Conservation (phyloP, 2,797 vertebrate genomes). For the Thamnophis elegans region DNA sequence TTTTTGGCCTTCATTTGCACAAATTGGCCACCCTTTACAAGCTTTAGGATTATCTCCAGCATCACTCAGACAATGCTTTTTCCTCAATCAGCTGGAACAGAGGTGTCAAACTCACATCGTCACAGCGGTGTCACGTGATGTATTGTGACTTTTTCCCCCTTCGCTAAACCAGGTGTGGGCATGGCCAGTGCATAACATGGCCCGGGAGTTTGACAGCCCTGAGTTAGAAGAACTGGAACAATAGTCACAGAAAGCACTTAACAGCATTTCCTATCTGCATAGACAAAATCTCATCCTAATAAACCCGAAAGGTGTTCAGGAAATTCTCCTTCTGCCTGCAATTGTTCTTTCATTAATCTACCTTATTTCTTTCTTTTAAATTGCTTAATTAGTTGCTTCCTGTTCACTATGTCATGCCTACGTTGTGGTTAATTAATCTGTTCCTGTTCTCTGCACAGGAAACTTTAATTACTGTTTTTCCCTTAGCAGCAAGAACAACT, state of each 20-base stretch:
- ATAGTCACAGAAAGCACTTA: not conserved
- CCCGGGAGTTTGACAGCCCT: no score
- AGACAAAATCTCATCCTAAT: not conserved
- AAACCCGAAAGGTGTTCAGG: not conserved
- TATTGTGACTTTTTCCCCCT: no score
- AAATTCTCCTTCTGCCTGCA: not conserved
- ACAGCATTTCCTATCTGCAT: not conserved
- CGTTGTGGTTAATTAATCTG: not conserved
- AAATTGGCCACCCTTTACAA: not conserved
- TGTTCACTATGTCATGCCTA: not conserved
- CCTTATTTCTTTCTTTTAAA: not conserved
- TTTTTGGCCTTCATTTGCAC: conserved; percentile 11
- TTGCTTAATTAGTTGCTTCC: not conserved
- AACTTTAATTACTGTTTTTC: not conserved
- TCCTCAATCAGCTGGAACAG: not conserved
- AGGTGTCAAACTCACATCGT: no score
- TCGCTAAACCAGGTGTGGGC: no score
- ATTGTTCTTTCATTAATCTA: not conserved
- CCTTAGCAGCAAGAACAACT: not conserved
- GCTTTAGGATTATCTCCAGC: not conserved
- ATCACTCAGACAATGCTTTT: not conserved
- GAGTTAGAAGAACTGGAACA: not conserved
- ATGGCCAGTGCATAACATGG: no score
- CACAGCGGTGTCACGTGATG: no score
- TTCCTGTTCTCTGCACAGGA: not conserved